Evolutionary conservation across 2,888 invertebrate genomes (phyloP), one percentile per base, ranked within the genome.

Genomic region (Myopa tessellatipennis): DNA sequence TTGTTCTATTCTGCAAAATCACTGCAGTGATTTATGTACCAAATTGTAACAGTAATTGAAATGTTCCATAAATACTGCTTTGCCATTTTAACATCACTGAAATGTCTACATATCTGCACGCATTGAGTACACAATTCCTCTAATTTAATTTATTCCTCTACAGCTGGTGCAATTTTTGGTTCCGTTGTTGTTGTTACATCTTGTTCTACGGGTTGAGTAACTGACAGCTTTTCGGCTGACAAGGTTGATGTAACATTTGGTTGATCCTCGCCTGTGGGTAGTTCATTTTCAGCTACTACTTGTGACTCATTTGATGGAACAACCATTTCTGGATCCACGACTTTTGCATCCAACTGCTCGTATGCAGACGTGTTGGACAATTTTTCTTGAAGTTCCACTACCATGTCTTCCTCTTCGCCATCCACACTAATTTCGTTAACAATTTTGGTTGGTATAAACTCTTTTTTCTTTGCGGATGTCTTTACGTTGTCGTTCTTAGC

Each of bases 381-480:
- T 18, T 55, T 50, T 26, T 45, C 63, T 38, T 45, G 18, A 60
- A 38, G 40, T 7, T 61, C 38, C 40, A 45, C 40, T 4, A 8
- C 16, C 45, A 45, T 61, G 36, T 68, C 77, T 75, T 10, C 26
- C 67, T 80, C 61, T 70, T 85, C 84, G 58, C 85, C 87, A 60
- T 85, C 84, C 38, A 76, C 81, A 50, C 79, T 81, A 26, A 92
- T 83, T 82, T 92, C 92, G 84, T 92, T 92, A 77, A 91, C 89
- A 78, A 92, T 92, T 26, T 85, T 87, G 1, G 86, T 88, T 52
- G 88, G 86, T 71, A 85, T 85, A 72, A 89, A 89, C 14, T 81
- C 68, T 67, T 55, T 52, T 74, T 78, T 68, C 60, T 80, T 80
- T 14, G 34, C 38, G 16, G 76, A 26, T 38, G 69, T 50, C n/a